Evolutionary conservation across 1,140 invertebrate species (phyloP).

Genomic region (Drosophila jambulina): DNA sequence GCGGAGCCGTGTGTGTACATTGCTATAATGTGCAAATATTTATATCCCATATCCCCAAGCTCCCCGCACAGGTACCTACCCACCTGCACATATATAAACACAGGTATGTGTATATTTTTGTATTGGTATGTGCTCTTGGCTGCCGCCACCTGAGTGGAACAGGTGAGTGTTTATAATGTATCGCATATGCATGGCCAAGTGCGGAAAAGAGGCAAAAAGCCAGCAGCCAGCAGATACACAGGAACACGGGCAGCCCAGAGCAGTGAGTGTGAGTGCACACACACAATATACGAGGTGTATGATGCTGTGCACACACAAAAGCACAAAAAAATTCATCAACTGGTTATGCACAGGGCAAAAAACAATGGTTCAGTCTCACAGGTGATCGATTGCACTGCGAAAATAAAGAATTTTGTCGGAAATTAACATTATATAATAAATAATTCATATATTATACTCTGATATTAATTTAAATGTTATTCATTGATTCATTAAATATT

Average conservation of each 20-base stretch:
- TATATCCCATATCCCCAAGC: constrained; percentile 52
- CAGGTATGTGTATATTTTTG: not conserved
- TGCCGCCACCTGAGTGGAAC: constrained; percentile 60
- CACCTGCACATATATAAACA: not conserved
- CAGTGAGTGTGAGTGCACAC: constrained; percentile 11
- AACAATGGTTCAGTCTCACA: not conserved
- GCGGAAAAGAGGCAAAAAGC: constrained; percentile 59
- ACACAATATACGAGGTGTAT: constrained; percentile 19
- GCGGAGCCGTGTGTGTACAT: constrained; percentile 50
- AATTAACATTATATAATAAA: too few relatives aligned
- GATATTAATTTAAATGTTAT: too few relatives aligned
- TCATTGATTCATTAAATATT: too few relatives aligned
- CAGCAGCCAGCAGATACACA: constrained; percentile 33
- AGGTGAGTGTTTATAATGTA: constrained; percentile 80
- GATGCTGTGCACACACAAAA: constrained; percentile 21
- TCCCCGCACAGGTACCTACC: not conserved
- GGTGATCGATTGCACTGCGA: constrained; percentile 3
- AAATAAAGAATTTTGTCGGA: not conserved
- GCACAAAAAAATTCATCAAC: constrained; percentile 18
- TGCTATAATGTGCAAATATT: constrained; percentile 81
- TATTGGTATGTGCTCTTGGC: constrained; percentile 37
- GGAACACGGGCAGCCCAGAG: constrained; percentile 15
- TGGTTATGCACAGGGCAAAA: constrained; percentile 5
- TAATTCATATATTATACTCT: not conserved
- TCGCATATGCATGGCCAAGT: constrained; percentile 71